These are phyloP conservation scores for Scotopteryx bipunctaria DNA, from an alignment of 2,888 invertebrate species.

Conservation along the genomic window DNA sequence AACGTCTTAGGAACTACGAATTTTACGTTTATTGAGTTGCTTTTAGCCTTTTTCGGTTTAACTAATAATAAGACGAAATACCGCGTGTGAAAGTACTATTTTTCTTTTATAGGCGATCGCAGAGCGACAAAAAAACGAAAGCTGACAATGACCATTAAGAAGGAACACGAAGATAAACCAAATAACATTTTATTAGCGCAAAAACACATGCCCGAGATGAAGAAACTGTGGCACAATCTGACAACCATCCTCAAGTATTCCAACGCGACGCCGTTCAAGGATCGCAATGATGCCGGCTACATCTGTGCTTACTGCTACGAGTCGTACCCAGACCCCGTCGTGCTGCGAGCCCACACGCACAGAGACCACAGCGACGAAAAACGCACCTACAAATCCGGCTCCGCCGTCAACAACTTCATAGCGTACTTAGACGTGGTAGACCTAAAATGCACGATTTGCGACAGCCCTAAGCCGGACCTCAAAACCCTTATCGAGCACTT, in stretches of 20 bases:
- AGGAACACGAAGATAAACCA: slow-evolving; percentile 52
- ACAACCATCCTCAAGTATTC: slow-evolving; percentile 68
- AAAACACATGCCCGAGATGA: slow-evolving; percentile 47
- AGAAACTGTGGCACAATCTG: slow-evolving; percentile 76
- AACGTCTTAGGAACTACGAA: not conserved
- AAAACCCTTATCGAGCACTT: slow-evolving; percentile 62
- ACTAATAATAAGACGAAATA: slow-evolving; percentile 42
- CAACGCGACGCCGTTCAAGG: slow-evolving; percentile 69
- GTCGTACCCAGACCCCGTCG: slow-evolving; percentile 62
- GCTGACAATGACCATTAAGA: slow-evolving; percentile 58
- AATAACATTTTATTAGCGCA: slow-evolving; percentile 48
- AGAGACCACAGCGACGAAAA: slow-evolving; percentile 66
- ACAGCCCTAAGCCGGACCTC: slow-evolving; percentile 55
- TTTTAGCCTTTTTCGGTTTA: slow-evolving; percentile 16
- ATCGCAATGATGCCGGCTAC: slow-evolving; percentile 70
- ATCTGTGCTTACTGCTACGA: slow-evolving; percentile 75
- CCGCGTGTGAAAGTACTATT: slow-evolving; percentile 72
- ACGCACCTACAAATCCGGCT: slow-evolving; percentile 67
- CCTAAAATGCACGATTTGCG: slow-evolving; percentile 69
- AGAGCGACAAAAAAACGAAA: slow-evolving; percentile 68
- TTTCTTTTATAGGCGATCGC: slow-evolving; percentile 78
- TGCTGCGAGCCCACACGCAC: slow-evolving; percentile 55
- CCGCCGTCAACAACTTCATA: slow-evolving; percentile 69
- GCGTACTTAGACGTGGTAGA: slow-evolving; percentile 72
- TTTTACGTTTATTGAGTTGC: slow-evolving; percentile 7